Evolutionary conservation across 2,888 invertebrate species (phyloP), one percentile per base, ranked within the genome.

Genomic region (Oxytorus armatus): DNA sequence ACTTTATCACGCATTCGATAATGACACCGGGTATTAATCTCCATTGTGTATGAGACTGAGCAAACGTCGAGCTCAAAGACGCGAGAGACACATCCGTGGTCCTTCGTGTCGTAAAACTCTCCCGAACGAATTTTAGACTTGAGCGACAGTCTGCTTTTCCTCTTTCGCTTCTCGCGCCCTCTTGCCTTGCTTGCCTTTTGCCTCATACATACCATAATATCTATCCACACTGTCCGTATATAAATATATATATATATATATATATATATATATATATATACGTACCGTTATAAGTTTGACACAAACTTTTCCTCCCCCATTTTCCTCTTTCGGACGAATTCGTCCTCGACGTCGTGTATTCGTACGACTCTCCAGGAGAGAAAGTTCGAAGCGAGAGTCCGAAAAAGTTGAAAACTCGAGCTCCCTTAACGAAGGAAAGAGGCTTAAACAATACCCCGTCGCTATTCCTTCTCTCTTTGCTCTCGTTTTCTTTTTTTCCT

Each of bases 391-490:
- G 51, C 42, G 77, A 76, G 25, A 65, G 23, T 81, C 65, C 42
- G 76, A 85, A 86, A 88, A 88, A 88, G 83, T 87, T 86, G 80
- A 84, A 80, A 83, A 82, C 82, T 83, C 55, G 66, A 53, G 53
- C 51, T 78, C 61, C 68, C 82, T 77, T 83, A 85, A 85, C 86
- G 85, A 85, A 84, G 83, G 82, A 83, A 85, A 84, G 82, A 84
- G 81, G 83, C 85, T 87, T 84, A 85, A 87, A 87, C 86, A 86
- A 87, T 87, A 84, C 82, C 70, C 23, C 65, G 69, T 77, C 61
- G 66, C 53, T 61, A 44, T 72, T 65, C 36, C 47, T 66, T 68
- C 53, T 75, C 72, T 72, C 7, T 59, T 33, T 75, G 55, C 39
- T 53, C 70, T 68, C 53, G 73, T 65, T 72, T 3, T 66, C 33